Evolutionary conservation across 2,113 vertebrate species (phyloP).

Genomic region (Pollachius pollachius): DNA sequence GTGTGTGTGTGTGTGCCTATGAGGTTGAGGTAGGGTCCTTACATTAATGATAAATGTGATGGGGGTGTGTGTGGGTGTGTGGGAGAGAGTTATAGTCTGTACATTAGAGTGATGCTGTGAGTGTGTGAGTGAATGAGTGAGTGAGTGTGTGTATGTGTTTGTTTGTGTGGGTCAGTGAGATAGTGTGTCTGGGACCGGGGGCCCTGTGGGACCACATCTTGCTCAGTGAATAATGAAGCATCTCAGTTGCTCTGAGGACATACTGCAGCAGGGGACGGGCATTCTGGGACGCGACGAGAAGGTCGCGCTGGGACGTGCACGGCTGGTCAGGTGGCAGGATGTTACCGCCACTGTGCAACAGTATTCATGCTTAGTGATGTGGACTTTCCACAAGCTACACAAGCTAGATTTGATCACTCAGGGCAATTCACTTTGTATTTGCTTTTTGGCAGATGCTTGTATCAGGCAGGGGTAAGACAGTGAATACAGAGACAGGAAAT

Average conservation of each 20-base stretch:
- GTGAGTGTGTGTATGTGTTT: neutral
- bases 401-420: too few relatives aligned
- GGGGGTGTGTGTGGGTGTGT: neutral
- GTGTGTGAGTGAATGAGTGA: neutral
- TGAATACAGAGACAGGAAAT: too few relatives aligned
- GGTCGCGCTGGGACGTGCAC: conserved; percentile 6
- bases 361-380: too few relatives aligned
- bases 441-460: too few relatives aligned
- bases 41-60: too few relatives aligned
- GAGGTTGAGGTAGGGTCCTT: too few relatives aligned
- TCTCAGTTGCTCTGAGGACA: conserved; percentile 17
- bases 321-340: too few relatives aligned
- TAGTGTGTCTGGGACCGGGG: neutral
- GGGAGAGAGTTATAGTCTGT: neutral
- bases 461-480: too few relatives aligned
- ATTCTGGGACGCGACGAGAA: conserved; percentile 22
- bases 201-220: conserved; percentile 16
- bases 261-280: conserved; percentile 14
- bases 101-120: conserved; percentile 24
- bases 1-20: too few relatives aligned
- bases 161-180: neutral
- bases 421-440: too few relatives aligned
- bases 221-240: conserved; percentile 23
- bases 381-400: too few relatives aligned
- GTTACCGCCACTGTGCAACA: too few relatives aligned